Conservation (phyloP, 2,888 invertebrate species). For the Choristoneura rosaceana region DNA sequence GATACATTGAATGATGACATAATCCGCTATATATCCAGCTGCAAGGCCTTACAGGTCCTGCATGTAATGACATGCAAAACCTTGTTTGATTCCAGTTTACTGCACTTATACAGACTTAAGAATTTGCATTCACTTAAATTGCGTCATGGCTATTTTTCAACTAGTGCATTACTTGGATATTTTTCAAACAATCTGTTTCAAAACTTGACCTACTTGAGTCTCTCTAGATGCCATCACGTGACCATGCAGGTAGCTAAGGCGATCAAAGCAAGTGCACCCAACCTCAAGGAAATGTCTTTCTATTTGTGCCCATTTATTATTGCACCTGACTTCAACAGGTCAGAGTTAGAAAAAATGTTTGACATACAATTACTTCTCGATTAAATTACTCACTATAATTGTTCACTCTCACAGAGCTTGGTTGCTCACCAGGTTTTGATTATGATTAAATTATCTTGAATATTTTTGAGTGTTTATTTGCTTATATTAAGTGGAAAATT, state of each 20-base stretch:
- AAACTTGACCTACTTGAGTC: slow-evolving; percentile 76
- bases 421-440: slow-evolving; percentile 9
- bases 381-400: slow-evolving; percentile 54
- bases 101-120: slow-evolving; percentile 75
- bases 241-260: slow-evolving; percentile 80
- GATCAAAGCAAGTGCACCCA: slow-evolving; percentile 79
- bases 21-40: slow-evolving; percentile 75
- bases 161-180: slow-evolving; percentile 77
- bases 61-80: slow-evolving; percentile 84
- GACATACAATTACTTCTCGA: slow-evolving; percentile 80
- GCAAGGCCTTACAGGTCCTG: slow-evolving; percentile 72
- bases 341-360: slow-evolving; percentile 80
- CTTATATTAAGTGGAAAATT: slow-evolving; percentile 25
- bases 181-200: slow-evolving; percentile 81
- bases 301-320: slow-evolving; percentile 82
- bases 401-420: slow-evolving; percentile 16
- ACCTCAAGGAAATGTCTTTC: slow-evolving; percentile 79
- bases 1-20: slow-evolving; percentile 83
- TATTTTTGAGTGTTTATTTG: slow-evolving; percentile 29
- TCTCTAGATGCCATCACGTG: slow-evolving; percentile 80
- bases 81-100: slow-evolving; percentile 80
- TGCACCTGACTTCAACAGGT: slow-evolving; percentile 75
- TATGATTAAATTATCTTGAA: slow-evolving; percentile 22
- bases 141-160: slow-evolving; percentile 83
- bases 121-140: slow-evolving; percentile 79